Base-by-base conservation (phyloP, 1,140 invertebrate species). In the Drosophila punjabiensis region DNA sequence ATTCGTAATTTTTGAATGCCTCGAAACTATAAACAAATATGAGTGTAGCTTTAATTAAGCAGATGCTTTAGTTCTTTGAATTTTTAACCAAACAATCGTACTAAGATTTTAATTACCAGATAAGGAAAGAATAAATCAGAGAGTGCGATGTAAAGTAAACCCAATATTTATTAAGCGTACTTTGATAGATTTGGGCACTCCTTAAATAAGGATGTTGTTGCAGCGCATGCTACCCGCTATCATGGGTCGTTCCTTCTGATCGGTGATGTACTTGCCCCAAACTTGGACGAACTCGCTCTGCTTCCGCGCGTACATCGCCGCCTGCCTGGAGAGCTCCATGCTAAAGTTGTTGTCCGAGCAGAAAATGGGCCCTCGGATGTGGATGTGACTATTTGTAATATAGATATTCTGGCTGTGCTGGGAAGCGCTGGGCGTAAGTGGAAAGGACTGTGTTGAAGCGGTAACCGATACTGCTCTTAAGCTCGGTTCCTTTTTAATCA, bases 271-370 rank as follows among this genome's bases (percentile, higher is more conserved):
- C 6, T 71, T 78, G 28, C 68, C 75, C 47, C 53, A 81, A 4
- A 89, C 79, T 24, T 90, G 85, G 11, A 69, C 41, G 41, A 82
- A 89, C 33, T 79, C 85, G 39, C 81, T 90, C 33, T 37, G 53
- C 33, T 50, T 59, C 1, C 16, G 28, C 0, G 30, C 2, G 33
- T 55, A 53, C 20, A 30, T 30, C 48, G 24, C 16, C 8, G 76
- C 47, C 37, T 58, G 53, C 7, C 28, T 52, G n/a, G 55, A 16
- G 4, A 59, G 39, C 10, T 47, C 41, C 37, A 60, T n/a, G 39
- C 76, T 76, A 3, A 69, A n/a, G n/a, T 65, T 62, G 4, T 30
- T 50, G 2, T 70, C 37, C 0, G 66, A 63, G 5, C 77, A 33
- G 4, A 60, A 52, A 9, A 88, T 52, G 8, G 68, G 52, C 10